Percentiles rank a stretch among this genome's conserved stretches.
Evolutionary conservation across 1,140 invertebrate genomes (phyloP).

Genomic region (Rhagoletis pomonella): DNA sequence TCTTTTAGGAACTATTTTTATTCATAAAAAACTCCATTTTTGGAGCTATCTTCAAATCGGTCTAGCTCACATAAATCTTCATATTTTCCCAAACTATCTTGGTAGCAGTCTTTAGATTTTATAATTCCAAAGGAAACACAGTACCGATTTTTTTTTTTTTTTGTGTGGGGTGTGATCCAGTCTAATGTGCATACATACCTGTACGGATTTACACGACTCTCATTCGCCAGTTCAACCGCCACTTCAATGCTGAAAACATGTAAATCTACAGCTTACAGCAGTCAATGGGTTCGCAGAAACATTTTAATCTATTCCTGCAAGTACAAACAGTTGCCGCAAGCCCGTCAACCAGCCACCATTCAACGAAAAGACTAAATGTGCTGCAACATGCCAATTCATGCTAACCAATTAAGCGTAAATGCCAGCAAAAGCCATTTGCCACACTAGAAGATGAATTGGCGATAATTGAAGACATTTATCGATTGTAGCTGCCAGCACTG

Average conservation of each 20-base stretch:
- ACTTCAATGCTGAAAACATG: not conserved
- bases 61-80: too few relatives aligned
- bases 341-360: not conserved
- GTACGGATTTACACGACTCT: not conserved
- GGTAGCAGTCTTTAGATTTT: too few relatives aligned
- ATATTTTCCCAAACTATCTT: too few relatives aligned
- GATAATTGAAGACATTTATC: constrained; percentile 54
- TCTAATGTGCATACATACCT: too few relatives aligned
- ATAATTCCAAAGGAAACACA: too few relatives aligned
- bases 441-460: constrained; percentile 52
- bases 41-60: too few relatives aligned
- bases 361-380: not conserved
- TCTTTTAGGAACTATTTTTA: too few relatives aligned
- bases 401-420: constrained; percentile 45
- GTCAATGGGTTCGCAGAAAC: constrained; percentile 15
- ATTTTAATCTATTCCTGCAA: constrained; percentile 13
- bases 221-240: not conserved
- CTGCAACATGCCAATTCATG: constrained; percentile 22
- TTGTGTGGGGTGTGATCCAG: too few relatives aligned
- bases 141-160: too few relatives aligned
- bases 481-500: constrained; percentile 27
- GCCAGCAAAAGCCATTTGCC: constrained; percentile 36
- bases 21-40: too few relatives aligned
- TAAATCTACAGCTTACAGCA: constrained; percentile 5
- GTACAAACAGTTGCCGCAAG: constrained; percentile 12